These are phyloP conservation scores for Limnodromus scolopaceus DNA, from an alignment of 2,797 vertebrate species.

Conservation along the genomic window DNA sequence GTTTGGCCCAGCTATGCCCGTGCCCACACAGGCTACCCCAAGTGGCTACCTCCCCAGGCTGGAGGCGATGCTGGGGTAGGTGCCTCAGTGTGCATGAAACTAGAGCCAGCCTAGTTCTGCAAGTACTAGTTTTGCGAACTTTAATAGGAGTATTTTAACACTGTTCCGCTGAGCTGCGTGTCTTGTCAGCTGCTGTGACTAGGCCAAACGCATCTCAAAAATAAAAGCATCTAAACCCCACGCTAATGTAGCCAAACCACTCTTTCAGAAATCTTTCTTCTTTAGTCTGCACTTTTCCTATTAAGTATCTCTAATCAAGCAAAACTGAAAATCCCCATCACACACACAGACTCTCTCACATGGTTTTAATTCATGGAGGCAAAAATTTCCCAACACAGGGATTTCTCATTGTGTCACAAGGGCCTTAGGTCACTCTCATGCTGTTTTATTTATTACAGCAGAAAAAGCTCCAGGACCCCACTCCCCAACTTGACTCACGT, in stretches of 20 bases:
- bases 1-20: not conserved
- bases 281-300: not conserved
- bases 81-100: not conserved
- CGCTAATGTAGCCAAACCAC: not conserved
- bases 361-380: slow-evolving; percentile 3
- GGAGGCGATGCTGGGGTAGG: not conserved
- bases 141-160: not conserved
- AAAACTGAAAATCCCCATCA: slow-evolving; percentile 43
- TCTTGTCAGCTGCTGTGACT: not conserved
- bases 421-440: not conserved
- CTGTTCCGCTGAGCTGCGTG: not conserved
- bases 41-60: not conserved
- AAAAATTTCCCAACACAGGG: not conserved
- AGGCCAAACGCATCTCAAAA: not conserved
- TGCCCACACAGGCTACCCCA: not conserved
- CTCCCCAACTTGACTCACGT: accelerated
- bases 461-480: not conserved
- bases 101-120: not conserved
- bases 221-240: not conserved
- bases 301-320: not conserved
- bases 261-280: not conserved
- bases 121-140: accelerated
- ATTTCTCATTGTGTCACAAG: slow-evolving; percentile 21
- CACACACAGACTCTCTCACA: not conserved
- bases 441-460: not conserved